phyloP scores from a whole-genome alignment of 2,888 invertebrate genomes.

The Pseudolycoriella hygida region DNA sequence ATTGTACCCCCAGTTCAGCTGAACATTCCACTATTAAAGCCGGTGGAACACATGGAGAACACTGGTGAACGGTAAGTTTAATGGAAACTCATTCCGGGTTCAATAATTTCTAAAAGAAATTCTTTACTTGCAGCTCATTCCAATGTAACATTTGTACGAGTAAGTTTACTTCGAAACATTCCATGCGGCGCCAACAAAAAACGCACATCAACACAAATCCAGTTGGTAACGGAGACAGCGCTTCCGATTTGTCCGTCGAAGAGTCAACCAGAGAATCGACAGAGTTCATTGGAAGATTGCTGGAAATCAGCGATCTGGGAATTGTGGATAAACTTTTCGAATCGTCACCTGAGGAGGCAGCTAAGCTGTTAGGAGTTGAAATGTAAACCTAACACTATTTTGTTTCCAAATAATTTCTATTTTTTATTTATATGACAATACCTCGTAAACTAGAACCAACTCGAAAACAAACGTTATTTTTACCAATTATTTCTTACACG shows the following conservation, averaged over 20 bases:
- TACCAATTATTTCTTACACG: no score
- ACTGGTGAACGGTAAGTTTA: conserved; percentile 51
- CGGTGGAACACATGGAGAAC: conserved; percentile 67
- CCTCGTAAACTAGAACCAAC: no score
- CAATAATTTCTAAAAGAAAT: no score
- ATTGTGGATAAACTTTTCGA: conserved; percentile 70
- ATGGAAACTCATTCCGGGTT: no score
- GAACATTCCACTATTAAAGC: conserved; percentile 29
- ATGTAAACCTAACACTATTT: conserved; percentile 23
- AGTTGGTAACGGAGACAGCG: conserved; percentile 17
- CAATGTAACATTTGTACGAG: conserved; percentile 78
- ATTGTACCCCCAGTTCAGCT: conserved; percentile 36
- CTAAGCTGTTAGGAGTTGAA: conserved; percentile 70
- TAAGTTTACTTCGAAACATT: conserved; percentile 82
- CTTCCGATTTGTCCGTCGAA: conserved; percentile 28
- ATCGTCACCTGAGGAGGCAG: conserved; percentile 69
- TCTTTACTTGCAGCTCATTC: conserved; percentile 38
- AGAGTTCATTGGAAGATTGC: conserved; percentile 74
- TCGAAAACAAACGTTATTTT: no score
- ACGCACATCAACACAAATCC: conserved; percentile 47
- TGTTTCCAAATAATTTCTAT: no score
- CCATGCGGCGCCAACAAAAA: conserved; percentile 83
- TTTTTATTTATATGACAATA: no score
- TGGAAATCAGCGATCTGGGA: conserved; percentile 73
- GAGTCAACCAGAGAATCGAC: conserved; percentile 31